Evolutionary conservation across 2,113 vertebrate species (phyloP).

Genomic region (cat (Felis catus)): DNA sequence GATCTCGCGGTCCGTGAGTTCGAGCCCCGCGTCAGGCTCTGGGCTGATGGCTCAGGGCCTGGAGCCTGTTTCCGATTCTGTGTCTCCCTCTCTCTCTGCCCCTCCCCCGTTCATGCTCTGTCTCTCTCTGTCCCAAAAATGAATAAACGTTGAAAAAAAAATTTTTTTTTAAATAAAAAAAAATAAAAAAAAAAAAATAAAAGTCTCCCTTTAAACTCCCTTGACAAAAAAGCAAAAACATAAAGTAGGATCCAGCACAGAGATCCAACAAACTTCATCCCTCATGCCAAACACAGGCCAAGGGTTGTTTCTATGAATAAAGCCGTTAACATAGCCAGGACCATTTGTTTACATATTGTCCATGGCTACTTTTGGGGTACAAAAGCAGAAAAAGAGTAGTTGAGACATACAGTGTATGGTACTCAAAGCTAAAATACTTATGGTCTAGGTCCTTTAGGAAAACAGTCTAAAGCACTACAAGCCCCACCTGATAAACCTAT

Average conservation of each 20-base stretch:
- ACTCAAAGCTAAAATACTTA: not conserved
- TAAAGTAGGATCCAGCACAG: not conserved
- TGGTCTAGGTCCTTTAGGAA: not conserved
- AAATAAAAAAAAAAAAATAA: not conserved
- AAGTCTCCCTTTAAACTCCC: constrained; percentile 1
- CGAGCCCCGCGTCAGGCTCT: no score
- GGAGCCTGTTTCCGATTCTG: no score
- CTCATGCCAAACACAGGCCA: not conserved
- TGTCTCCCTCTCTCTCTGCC: no score
- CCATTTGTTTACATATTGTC: not conserved
- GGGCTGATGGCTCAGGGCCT: no score
- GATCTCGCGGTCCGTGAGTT: no score
- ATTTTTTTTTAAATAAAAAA: no score
- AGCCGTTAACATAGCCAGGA: not conserved
- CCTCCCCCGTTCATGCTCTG: no score
- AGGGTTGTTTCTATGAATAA: not conserved
- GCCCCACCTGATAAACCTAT: not conserved
- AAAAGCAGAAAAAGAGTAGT: not conserved
- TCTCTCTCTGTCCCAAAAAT: no score
- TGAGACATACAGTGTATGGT: not conserved
- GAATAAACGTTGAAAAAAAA: no score
- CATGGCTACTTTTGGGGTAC: not conserved
- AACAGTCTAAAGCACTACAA: not conserved
- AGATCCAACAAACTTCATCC: not conserved
- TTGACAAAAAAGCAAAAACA: not conserved